These are phyloP conservation scores for Palythoa grandiflora DNA, from an alignment of 92 coral and sea anemone genomes.

Conservation along the genomic window DNA sequence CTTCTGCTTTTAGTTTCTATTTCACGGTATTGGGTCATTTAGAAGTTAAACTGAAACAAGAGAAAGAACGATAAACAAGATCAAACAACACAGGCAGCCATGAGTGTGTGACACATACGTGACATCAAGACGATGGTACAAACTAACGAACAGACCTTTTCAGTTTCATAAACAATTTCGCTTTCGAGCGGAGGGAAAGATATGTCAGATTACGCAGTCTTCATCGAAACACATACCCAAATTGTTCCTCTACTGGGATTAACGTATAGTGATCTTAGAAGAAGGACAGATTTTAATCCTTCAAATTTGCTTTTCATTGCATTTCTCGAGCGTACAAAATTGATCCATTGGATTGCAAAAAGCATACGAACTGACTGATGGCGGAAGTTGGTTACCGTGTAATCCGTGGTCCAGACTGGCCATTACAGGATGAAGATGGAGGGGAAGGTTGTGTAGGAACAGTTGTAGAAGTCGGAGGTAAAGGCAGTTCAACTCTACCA, in stretches of 20 bases:
- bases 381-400: slow-evolving; percentile 55
- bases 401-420: slow-evolving; percentile 51
- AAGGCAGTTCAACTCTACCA: slow-evolving; percentile 14
- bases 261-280: neutral
- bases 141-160: too few species aligned
- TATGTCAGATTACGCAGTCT: neutral
- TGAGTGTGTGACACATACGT: neutral
- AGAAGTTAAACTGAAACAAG: neutral
- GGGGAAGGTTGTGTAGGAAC: slow-evolving; percentile 57
- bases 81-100: neutral
- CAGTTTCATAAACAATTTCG: neutral
- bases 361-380: neutral
- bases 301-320: neutral
- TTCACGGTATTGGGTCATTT: neutral
- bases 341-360: neutral
- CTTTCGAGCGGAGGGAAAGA: neutral
- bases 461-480: slow-evolving; percentile 47
- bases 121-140: neutral
- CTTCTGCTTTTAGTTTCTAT: too few species aligned
- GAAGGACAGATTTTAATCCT: neutral
- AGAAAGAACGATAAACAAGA: too few species aligned
- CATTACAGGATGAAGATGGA: slow-evolving; percentile 25
- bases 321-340: neutral
- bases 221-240: neutral
- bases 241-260: neutral